Base-by-base conservation (phyloP, 1,140 invertebrate species). In the Stegodyphus mimosarum region DNA sequence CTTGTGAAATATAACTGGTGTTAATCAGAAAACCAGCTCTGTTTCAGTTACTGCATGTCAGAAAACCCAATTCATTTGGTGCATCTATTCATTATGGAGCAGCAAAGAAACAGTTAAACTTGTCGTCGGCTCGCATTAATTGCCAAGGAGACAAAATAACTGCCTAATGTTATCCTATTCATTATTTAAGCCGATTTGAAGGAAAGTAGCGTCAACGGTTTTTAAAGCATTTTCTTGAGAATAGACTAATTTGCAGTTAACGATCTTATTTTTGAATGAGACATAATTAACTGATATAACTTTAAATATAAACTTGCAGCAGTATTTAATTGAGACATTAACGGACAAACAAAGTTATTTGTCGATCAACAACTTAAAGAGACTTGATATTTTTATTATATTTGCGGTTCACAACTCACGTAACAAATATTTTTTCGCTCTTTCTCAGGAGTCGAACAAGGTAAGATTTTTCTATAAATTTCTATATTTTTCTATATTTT, bases 81-180 rank as follows among this genome's bases (percentile, higher is more conserved):
- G 63, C 33, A 7, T 33, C 75, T 77, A 77, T 77, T 66, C 75
- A 77, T 77, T 77, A 67, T 49, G 50, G 13, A 50, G 48, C 75
- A 64, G 63, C 33, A 33, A 66, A 77, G 55, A 77, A 77, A 77
- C 63, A 77, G 63, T 77, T 77, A 77, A 77, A 77, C 63, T 77
- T 77, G 75, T 77, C 75, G 66, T 77, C 60, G 49, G 48, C 60
- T 13, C 50, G 48, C 49, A 77, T 77, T 77, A 77, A 77, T 77
- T 77, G 75, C 63, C 9, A n/a, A 49, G n/a, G 15, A 55, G 66
- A 77, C 75, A 77, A 66, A 77, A 77, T 67, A n/a, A 63, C 55
- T 49, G 49, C 63, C 60, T 77, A 66, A 77, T 77, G 75, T 77
- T n/a, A 15, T 6, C 5, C 60, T 77, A 77, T 10, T 66, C 33